Percentiles rank a stretch among this genome's conserved stretches.
Evolutionary conservation across 2,797 vertebrate genomes (phyloP).

Genomic region (Lutjanus campechanus): DNA sequence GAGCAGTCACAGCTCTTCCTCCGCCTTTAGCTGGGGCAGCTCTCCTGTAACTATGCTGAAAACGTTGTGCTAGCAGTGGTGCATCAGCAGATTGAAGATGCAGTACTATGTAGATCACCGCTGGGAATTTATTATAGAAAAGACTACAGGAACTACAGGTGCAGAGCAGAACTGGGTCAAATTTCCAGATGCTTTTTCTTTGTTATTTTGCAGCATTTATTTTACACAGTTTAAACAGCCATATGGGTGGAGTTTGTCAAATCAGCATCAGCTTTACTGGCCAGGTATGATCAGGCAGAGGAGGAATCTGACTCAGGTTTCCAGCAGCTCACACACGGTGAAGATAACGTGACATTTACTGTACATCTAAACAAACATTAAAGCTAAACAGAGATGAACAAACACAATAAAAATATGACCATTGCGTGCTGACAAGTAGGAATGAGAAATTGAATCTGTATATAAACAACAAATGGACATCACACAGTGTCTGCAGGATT

Average conservation of each 20-base stretch:
- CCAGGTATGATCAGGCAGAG: constrained; percentile 11
- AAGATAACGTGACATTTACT: not conserved
- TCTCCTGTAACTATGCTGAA: constrained; percentile 32
- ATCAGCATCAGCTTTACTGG: constrained; percentile 11
- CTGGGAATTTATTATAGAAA: constrained; percentile 50
- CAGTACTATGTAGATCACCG: constrained; percentile 50
- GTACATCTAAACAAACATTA: not conserved
- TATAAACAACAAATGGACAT: constrained; percentile 18
- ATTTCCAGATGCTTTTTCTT: constrained; percentile 15
- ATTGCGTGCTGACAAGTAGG: not conserved
- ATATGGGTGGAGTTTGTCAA: constrained; percentile 10
- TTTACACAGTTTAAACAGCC: constrained; percentile 33
- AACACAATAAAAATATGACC: constrained; percentile 7
- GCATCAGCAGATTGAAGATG: constrained; percentile 63
- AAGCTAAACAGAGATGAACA: not conserved
- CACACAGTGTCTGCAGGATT: constrained; percentile 18
- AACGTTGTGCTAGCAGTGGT: constrained; percentile 49
- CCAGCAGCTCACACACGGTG: not conserved
- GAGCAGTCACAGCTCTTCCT: constrained; percentile 31
- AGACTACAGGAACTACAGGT: constrained; percentile 52
- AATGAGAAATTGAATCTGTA: not conserved
- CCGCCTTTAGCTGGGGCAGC: constrained; percentile 27
- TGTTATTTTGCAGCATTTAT: constrained; percentile 18
- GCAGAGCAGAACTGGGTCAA: constrained; percentile 63
- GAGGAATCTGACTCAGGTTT: constrained; percentile 16